phyloP scores from a whole-genome alignment of 2,888 invertebrate genomes.

The Lasioglossum oenotherae region DNA sequence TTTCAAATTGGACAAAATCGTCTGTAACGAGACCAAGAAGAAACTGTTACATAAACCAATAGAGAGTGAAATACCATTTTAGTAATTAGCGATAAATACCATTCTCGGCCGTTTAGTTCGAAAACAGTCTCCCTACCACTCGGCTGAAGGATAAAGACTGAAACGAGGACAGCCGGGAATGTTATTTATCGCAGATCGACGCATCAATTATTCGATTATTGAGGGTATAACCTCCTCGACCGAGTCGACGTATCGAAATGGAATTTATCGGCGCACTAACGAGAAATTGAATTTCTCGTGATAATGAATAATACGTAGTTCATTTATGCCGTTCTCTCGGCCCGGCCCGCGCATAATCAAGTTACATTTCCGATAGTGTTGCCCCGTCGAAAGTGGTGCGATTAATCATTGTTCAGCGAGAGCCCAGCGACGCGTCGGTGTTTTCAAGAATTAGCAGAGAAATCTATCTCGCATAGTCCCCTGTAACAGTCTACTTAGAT shows the following conservation, averaged over 20 bases:
- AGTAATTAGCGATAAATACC: no score
- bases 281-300: background rate
- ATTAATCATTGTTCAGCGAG: slow-evolving; percentile 57
- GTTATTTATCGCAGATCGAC: background rate
- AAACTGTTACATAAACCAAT: no score
- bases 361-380: slow-evolving; percentile 43
- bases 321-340: background rate
- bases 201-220: slow-evolving; percentile 1
- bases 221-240: background rate
- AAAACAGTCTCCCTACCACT: no score
- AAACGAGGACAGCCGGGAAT: background rate
- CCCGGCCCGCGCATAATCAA: background rate
- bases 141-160: background rate
- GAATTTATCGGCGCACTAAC: background rate
- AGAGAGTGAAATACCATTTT: no score
- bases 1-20: no score
- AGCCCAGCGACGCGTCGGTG: slow-evolving; percentile 39
- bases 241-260: background rate
- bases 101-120: no score
- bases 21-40: no score
- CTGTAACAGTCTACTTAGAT: slow-evolving; percentile 54
- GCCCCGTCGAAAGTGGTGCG: slow-evolving; percentile 56
- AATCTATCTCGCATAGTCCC: slow-evolving; percentile 53
- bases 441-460: slow-evolving; percentile 37
- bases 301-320: slow-evolving; percentile 1